A percentile compares a stretch with the other conserved stretches of the same genome.
These are phyloP conservation scores for Brachionus asplanchnoidis DNA, from an alignment of 1,140 invertebrate species.

Conservation along the genomic window DNA sequence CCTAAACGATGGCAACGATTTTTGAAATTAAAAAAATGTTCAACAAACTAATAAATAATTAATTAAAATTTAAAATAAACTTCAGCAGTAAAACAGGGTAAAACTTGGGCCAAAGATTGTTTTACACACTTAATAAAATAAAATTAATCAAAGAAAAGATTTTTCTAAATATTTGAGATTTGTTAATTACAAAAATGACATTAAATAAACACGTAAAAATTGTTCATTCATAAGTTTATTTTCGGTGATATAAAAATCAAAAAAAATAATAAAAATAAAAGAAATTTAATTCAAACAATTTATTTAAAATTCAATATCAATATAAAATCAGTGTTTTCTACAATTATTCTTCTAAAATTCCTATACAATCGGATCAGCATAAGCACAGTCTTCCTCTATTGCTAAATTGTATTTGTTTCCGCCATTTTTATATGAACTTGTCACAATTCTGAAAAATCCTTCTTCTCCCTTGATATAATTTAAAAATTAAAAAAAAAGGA, in stretches of 20 bases:
- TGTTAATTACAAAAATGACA: no score
- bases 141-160: no score
- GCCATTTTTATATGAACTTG: slow-evolving; percentile 53
- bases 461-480: slow-evolving; percentile 53
- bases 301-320: background rate
- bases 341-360: background rate
- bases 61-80: no score
- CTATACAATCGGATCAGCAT: slow-evolving; percentile 55
- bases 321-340: background rate
- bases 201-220: no score
- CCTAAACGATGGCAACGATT: no score
- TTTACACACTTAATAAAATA: no score
- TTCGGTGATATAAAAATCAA: background rate
- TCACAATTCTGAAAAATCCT: slow-evolving; percentile 57
- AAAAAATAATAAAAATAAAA: background rate
- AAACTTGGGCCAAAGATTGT: no score
- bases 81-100: no score
- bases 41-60: no score
- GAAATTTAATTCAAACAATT: background rate
- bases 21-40: no score
- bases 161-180: no score
- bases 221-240: no score
- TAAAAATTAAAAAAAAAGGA: background rate
- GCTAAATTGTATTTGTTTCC: slow-evolving; percentile 58
- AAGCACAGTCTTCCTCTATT: slow-evolving; percentile 58